Conservation (phyloP, 1,140 invertebrate genomes). For the Nylanderia fulva region DNA sequence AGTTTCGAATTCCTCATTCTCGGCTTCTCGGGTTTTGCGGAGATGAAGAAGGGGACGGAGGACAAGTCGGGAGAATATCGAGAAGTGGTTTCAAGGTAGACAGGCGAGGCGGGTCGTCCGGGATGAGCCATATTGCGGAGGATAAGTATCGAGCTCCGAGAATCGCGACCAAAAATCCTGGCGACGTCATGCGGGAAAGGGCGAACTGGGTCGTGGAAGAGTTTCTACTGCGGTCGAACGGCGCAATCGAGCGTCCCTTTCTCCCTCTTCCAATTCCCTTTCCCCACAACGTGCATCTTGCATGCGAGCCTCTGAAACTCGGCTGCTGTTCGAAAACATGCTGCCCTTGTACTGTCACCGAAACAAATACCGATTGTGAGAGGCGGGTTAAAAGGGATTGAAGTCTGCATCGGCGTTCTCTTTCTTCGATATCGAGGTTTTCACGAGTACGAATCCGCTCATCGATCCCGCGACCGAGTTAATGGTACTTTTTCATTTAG, state of each 20-base stretch:
- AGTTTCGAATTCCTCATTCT: constrained; percentile 70
- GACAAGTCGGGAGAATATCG: constrained; percentile 65
- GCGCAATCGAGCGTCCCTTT: constrained; percentile 60
- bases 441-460: constrained; percentile 30
- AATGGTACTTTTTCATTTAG: constrained; percentile 41
- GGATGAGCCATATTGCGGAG: constrained; percentile 64
- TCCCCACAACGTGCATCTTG: constrained; percentile 50
- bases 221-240: constrained; percentile 69
- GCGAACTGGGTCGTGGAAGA: constrained; percentile 77
- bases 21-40: background rate
- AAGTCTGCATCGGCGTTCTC: constrained; percentile 12
- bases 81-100: constrained; percentile 35
- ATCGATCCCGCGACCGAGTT: constrained; percentile 54
- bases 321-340: constrained; percentile 76
- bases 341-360: constrained; percentile 74
- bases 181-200: constrained; percentile 72
- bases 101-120: constrained; percentile 25
- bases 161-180: constrained; percentile 74
- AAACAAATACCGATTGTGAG: constrained; percentile 69
- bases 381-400: constrained; percentile 31
- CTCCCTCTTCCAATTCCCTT: constrained; percentile 43
- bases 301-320: constrained; percentile 69
- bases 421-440: constrained; percentile 59
- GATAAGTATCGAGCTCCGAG: constrained; percentile 72
- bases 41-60: constrained; percentile 48